Evolutionary conservation across 2,888 invertebrate genomes (phyloP), one percentile per base, ranked within the genome.

Genomic region (Eupithecia pulchellata): DNA sequence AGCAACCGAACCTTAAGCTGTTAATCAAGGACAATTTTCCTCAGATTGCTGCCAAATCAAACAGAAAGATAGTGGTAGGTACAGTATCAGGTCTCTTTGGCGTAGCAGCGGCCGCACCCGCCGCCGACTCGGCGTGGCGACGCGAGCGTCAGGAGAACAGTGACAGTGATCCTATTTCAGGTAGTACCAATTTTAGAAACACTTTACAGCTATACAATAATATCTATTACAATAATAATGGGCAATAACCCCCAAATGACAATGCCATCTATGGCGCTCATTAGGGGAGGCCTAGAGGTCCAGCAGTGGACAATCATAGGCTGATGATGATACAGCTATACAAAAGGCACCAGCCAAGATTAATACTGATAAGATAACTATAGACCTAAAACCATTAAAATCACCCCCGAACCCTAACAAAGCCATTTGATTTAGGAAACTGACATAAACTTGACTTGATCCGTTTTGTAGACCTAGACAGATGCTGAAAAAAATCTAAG

Each of bases 151-250:
- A 91, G 39, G 93, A 92, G 29, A 95, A 96, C 20, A 96, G 96
- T 75, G 96, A 96, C 81, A 96, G 96, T 79, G 96, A 96, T 76
- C 95, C 95, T 36, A 93, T 95, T 76, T 95, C 95, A 80, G 95
- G 95, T 95, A 77, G 20, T 25, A 25, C 47, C 25, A 57, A 29
- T 29, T 27, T 27, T 0, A 57, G 1, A 20, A 47, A 20, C 11
- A 20, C n/a, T n/a, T n/a, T n/a, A n/a, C n/a, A n/a, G n/a, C n/a
- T n/a, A n/a, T n/a, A n/a, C n/a, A n/a, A n/a, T n/a, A n/a, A n/a
- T n/a, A n/a, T n/a, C n/a, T n/a, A n/a, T n/a, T n/a, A n/a, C n/a
- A n/a, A n/a, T n/a, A n/a, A n/a, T n/a, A n/a, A n/a, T n/a, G n/a
- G n/a, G n/a, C n/a, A n/a, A n/a, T n/a, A n/a, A n/a, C n/a, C n/a